Evolutionary conservation across 2,888 invertebrate species (phyloP).

Genomic region (Lamellibrachia satsuma): DNA sequence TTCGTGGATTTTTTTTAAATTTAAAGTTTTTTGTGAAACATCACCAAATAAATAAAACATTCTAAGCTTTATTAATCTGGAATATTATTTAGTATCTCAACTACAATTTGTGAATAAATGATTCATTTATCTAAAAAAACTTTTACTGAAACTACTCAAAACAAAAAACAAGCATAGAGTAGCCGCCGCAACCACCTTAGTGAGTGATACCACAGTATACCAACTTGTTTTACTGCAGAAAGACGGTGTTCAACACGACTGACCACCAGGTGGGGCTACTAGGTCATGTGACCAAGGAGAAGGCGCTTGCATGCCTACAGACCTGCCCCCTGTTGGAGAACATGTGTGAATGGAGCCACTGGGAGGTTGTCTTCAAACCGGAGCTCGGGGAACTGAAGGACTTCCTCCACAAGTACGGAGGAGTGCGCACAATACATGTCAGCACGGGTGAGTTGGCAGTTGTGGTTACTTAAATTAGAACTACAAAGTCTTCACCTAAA

Average conservation of each 20-base stretch:
- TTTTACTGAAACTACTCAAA: no score
- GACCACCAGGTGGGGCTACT: constrained; percentile 50
- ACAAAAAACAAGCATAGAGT: no score
- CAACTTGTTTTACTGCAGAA: not conserved
- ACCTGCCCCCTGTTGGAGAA: constrained; percentile 61
- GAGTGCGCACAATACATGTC: constrained; percentile 40
- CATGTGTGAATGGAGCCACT: constrained; percentile 58
- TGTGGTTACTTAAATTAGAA: no score
- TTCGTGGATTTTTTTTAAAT: no score
- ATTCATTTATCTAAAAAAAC: no score
- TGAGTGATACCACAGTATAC: not conserved
- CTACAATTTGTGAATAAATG: no score
- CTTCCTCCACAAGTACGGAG: constrained; percentile 61
- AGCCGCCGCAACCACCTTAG: no score
- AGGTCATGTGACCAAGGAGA: constrained; percentile 55
- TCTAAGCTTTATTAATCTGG: no score
- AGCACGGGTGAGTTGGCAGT: constrained; percentile 29
- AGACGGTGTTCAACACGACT: not conserved
- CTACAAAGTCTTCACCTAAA: no score
- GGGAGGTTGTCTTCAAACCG: constrained; percentile 61
- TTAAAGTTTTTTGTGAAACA: no score
- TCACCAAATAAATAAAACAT: no score
- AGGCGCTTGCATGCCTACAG: constrained; percentile 58
- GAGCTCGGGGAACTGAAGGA: constrained; percentile 58
- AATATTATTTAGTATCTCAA: no score